phyloP scores from a whole-genome alignment of 2,797 vertebrate species.

The Pipistrellus pygmaeus region DNA sequence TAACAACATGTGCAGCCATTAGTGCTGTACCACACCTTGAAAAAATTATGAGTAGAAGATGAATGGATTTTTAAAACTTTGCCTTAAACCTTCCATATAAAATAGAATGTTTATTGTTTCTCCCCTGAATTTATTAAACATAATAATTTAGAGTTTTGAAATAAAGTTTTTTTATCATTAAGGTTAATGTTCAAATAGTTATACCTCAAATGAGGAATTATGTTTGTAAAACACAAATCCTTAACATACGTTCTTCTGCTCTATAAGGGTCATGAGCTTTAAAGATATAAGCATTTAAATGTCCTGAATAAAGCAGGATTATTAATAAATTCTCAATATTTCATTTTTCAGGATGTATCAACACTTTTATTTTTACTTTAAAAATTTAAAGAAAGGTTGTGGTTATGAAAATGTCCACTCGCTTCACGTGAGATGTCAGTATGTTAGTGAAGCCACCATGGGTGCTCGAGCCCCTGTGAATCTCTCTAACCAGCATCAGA shows the following conservation, averaged over 20 bases:
- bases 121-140: neutral
- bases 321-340: neutral
- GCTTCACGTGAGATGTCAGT: neutral
- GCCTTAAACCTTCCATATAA: neutral
- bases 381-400: neutral
- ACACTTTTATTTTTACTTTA: neutral
- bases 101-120: neutral
- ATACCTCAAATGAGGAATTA: neutral
- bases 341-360: neutral
- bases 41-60: neutral
- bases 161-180: slow-evolving; percentile 6
- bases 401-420: neutral
- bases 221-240: neutral
- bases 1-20: neutral
- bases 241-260: neutral
- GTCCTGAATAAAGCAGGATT: neutral
- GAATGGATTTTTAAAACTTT: neutral
- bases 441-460: neutral
- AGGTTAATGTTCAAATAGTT: slow-evolving; percentile 41
- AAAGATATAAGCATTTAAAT: neutral
- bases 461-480: neutral
- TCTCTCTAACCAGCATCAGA: neutral
- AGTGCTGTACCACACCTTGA: neutral
- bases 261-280: neutral
- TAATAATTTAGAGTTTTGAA: slow-evolving; percentile 7